Conservation (phyloP, 2,113 vertebrate species). For the Amazona guildingii region DNA sequence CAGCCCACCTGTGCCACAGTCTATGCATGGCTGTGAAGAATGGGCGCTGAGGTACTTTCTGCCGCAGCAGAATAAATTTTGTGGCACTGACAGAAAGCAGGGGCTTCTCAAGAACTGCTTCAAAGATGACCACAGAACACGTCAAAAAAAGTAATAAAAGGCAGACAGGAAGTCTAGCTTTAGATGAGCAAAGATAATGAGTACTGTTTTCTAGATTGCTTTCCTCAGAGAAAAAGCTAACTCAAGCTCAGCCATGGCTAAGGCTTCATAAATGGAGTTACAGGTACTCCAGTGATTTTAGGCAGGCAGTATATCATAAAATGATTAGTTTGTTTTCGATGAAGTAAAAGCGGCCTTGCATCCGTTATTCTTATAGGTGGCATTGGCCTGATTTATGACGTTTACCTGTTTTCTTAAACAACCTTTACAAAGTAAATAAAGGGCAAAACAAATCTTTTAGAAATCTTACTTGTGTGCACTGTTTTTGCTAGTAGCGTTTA, state of each 20-base stretch:
- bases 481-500: not conserved
- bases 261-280: not conserved
- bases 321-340: rapidly evolving
- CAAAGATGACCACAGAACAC: not conserved
- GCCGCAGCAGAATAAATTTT: rapidly evolving
- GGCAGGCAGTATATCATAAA: not conserved
- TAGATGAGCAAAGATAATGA: not conserved
- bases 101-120: not conserved
- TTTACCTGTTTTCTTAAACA: not conserved
- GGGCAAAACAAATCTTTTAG: not conserved
- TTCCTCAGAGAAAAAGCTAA: not conserved
- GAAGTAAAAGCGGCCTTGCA: rapidly evolving
- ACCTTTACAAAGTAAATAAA: not conserved
- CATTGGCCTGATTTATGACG: not conserved
- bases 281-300: not conserved
- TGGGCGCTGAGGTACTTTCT: rapidly evolving
- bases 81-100: not conserved
- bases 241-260: not conserved
- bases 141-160: not conserved
- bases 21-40: rapidly evolving
- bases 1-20: not conserved
- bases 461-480: not conserved
- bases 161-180: not conserved
- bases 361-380: not conserved
- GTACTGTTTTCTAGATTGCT: not conserved